Evolutionary conservation across 2,797 vertebrate genomes (phyloP).

Genomic region (Brotula barbata): DNA sequence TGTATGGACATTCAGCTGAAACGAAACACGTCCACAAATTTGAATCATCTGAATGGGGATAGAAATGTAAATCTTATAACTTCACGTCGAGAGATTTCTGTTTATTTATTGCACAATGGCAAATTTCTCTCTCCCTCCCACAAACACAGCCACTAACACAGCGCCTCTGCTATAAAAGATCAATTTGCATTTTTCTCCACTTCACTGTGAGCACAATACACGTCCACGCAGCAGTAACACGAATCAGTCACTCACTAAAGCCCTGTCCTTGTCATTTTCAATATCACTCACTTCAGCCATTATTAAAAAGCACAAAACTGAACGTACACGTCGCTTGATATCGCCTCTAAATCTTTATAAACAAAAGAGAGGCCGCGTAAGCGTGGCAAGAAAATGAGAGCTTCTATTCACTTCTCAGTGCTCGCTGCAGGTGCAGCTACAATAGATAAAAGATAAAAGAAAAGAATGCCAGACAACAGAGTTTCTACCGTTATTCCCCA

Average conservation of each 20-base stretch:
- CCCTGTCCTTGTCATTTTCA: slow-evolving; percentile 34
- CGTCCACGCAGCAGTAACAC: slow-evolving; percentile 19
- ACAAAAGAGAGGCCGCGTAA: slow-evolving; percentile 12
- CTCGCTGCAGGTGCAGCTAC: slow-evolving; percentile 25
- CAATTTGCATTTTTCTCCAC: slow-evolving; percentile 59
- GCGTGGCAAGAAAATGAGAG: slow-evolving; percentile 25
- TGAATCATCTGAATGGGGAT: too few relatives aligned
- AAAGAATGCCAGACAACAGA: slow-evolving; percentile 20
- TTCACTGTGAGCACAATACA: slow-evolving; percentile 30
- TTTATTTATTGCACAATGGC: too few relatives aligned
- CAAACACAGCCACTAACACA: slow-evolving; percentile 9
- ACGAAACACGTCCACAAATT: too few relatives aligned
- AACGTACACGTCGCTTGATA: too few relatives aligned
- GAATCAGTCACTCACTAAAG: slow-evolving; percentile 35
- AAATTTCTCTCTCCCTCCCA: slow-evolving; percentile 16
- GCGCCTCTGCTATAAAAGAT: slow-evolving; percentile 50
- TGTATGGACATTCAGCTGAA: too few relatives aligned
- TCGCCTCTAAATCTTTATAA: slow-evolving; percentile 34
- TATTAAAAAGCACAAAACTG: too few relatives aligned
- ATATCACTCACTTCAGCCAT: slow-evolving; percentile 32
- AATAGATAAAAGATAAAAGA: slow-evolving; percentile 46
- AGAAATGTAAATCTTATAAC: too few relatives aligned
- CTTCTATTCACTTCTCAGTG: neutral
- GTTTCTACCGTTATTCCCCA: slow-evolving; percentile 18
- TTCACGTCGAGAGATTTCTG: too few relatives aligned